phyloP scores from a whole-genome alignment of 2,797 vertebrate genomes.

The Coregonus suidteri region DNA sequence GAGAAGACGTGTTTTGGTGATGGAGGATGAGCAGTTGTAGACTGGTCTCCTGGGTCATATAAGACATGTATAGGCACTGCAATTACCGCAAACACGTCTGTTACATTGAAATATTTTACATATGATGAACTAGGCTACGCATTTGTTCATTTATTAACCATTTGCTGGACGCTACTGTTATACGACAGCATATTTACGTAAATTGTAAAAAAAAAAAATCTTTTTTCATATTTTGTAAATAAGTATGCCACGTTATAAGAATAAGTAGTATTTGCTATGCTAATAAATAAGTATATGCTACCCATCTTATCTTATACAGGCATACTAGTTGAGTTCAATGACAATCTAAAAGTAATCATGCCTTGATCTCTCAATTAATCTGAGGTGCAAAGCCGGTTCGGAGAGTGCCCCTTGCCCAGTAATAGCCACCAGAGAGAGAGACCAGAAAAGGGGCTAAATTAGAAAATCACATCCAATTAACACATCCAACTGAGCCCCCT shows the following conservation, averaged over 20 bases:
- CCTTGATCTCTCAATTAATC: conserved; percentile 23
- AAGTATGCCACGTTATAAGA: neutral
- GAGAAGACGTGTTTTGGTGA: conserved; percentile 42
- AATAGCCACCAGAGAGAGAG: conserved; percentile 26
- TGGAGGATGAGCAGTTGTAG: conserved; percentile 38
- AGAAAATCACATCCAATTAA: conserved; percentile 61
- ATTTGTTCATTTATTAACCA: neutral
- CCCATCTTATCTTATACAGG: neutral
- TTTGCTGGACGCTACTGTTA: neutral
- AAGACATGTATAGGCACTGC: conserved; percentile 22
- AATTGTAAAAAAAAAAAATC: neutral
- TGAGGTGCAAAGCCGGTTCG: conserved; percentile 23
- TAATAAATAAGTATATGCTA: neutral
- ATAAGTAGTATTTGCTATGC: neutral
- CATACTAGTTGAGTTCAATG: conserved; percentile 24
- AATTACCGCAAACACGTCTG: conserved; percentile 57
- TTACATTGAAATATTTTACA: conserved; percentile 9
- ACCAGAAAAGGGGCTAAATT: conserved; percentile 57
- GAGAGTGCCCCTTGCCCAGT: conserved; percentile 16
- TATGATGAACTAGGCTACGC: neutral
- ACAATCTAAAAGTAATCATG: conserved; percentile 17
- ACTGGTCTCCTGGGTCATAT: conserved; percentile 34
- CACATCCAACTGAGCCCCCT: conserved; percentile 34
- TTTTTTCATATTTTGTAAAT: neutral
- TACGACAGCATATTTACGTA: neutral